Percentiles rank a stretch among this genome's conserved stretches.
Conservation (phyloP, 2,113 vertebrate species). For the Neogobius melanostomus region DNA sequence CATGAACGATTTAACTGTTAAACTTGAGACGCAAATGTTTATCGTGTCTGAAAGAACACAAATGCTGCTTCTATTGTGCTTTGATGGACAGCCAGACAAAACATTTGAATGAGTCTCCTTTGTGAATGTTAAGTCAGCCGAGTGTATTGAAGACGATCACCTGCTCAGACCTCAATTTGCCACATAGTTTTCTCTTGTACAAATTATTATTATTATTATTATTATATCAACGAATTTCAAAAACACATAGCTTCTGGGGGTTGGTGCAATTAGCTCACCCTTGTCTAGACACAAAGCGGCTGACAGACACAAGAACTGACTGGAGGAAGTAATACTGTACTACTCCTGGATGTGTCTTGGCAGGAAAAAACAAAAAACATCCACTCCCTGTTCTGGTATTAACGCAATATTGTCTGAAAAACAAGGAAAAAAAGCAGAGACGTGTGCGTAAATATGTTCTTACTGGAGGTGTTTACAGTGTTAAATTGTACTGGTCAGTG, state of each 20-base stretch:
- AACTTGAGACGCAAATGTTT: too few species aligned
- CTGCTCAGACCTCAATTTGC: not conserved
- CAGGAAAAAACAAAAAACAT: conserved; percentile 20
- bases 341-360: conserved; percentile 22
- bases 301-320: not conserved
- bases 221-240: not conserved
- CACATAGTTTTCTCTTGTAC: not conserved
- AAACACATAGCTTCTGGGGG: not conserved
- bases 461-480: too few species aligned
- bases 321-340: too few species aligned
- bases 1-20: too few species aligned
- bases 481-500: too few species aligned
- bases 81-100: not conserved
- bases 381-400: conserved; percentile 40
- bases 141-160: not conserved
- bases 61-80: not conserved
- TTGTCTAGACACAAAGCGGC: not conserved
- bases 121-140: not conserved
- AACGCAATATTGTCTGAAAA: conserved; percentile 54
- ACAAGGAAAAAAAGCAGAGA: conserved; percentile 22
- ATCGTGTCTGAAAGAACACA: too few species aligned
- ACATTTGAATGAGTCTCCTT: not conserved
- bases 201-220: not conserved
- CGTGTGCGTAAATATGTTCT: not conserved
- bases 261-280: too few species aligned